phyloP scores from a whole-genome alignment of 2,113 vertebrate genomes.

The Passer montanus region DNA sequence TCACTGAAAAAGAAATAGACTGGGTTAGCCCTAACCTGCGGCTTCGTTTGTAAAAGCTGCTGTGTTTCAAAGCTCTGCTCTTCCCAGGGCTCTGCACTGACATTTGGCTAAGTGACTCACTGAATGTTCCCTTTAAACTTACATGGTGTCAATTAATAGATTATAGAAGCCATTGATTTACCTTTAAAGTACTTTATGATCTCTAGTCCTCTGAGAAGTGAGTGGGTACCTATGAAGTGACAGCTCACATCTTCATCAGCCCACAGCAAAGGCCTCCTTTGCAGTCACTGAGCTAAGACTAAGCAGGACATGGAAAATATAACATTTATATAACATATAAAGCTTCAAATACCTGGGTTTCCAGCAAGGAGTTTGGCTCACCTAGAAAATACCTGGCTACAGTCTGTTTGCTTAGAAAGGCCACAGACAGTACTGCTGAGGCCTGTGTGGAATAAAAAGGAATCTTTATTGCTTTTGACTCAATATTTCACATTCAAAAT shows the following conservation, averaged over 20 bases:
- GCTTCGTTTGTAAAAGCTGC: not conserved
- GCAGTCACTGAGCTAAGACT: not conserved
- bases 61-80: not conserved
- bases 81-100: not conserved
- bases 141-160: not conserved
- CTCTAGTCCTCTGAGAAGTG: not conserved
- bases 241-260: not conserved
- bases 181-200: constrained; percentile 7
- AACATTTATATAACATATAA: too few relatives aligned
- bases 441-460: rapidly evolving
- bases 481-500: not conserved
- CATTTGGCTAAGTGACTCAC: not conserved
- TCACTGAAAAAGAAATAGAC: not conserved
- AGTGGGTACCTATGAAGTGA: not conserved
- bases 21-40: not conserved
- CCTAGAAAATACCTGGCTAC: not conserved
- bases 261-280: not conserved
- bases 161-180: constrained; percentile 1
- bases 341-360: not conserved
- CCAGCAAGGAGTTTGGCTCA: not conserved
- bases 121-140: not conserved
- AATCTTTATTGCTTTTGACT: not conserved
- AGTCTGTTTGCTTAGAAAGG: not conserved
- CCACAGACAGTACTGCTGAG: not conserved
- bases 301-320: not conserved